phyloP scores from a whole-genome alignment of 2,113 vertebrate species.

The Brachyhypopomus gauderio region DNA sequence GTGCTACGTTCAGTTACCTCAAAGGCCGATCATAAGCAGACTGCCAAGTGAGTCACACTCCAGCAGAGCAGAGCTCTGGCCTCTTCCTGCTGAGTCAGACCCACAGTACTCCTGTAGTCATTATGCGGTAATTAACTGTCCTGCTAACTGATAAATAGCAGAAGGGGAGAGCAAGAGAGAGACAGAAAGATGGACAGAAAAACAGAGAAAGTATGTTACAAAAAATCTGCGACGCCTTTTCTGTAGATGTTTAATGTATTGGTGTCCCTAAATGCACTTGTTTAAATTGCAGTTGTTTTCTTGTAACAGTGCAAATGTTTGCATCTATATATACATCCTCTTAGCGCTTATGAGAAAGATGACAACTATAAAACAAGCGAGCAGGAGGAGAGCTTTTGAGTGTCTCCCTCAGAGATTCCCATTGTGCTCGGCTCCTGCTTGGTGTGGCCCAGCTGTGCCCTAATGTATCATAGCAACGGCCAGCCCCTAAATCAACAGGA shows the following conservation, averaged over 20 bases:
- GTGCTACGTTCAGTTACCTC: slow-evolving; percentile 28
- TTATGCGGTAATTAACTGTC: slow-evolving; percentile 67
- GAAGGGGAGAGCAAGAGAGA: slow-evolving; percentile 32
- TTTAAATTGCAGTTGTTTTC: neutral
- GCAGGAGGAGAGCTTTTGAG: neutral
- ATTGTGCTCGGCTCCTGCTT: neutral
- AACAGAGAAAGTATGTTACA: neutral
- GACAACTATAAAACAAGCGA: neutral
- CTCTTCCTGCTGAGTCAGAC: slow-evolving; percentile 72
- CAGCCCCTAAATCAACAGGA: slow-evolving; percentile 52
- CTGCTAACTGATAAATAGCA: slow-evolving; percentile 61
- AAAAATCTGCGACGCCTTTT: neutral
- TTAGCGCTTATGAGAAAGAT: neutral
- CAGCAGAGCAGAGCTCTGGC: slow-evolving; percentile 58
- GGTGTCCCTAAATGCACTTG: neutral
- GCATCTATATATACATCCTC: neutral
- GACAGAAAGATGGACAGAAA: neutral
- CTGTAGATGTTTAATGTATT: neutral
- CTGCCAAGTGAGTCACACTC: slow-evolving; percentile 64
- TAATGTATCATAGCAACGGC: slow-evolving; percentile 61
- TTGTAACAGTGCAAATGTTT: neutral
- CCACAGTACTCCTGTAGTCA: slow-evolving; percentile 69
- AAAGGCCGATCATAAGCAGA: slow-evolving; percentile 10
- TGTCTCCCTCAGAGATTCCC: neutral
- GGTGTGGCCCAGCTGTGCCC: slow-evolving; percentile 31